Evolutionary conservation across 2,113 vertebrate species (phyloP), one percentile per base, ranked within the genome.

Genomic region (Dicerorhinus sumatrensis): DNA sequence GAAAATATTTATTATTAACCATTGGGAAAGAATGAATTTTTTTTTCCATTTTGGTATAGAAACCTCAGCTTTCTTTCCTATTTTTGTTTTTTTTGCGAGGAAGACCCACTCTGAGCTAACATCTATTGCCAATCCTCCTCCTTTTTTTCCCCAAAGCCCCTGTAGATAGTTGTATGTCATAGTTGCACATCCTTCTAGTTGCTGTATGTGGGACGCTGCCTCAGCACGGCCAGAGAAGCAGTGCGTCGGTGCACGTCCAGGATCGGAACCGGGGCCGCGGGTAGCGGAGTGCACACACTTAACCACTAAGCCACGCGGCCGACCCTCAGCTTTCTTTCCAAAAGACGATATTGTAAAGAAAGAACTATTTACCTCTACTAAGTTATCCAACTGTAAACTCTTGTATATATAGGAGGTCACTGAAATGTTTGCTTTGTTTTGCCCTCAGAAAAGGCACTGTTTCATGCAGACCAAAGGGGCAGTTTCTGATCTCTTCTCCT

Each of bases 1-100:
- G 83, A 77, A 91, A 89, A 82, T 76, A 54, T 63, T 60, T 85
- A 23, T 65, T 87, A 39, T 56, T 77, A 76, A 70, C 17, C 20
- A 5, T 0, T 46, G 84, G 85, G 60, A 81, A 92, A 92, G 67
- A 87, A 87, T 27, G 31, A 48, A 18, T 33, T 56, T 73, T 25
- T 56, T 90, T 86, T 95, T 92, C 76, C 94, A 17, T 76, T 79
- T 97, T 94, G 65, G 31, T 73, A 31, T 14, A 42, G 25, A 81
- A 33, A 80, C 33, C 23, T 87, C 60, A 79, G 21, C 39, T 94
- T 86, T 54, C 46, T 96, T 42, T 42, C 42, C 42, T 42, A 5
- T 42, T 42, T 42, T 42, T 42, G 4, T 42, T 42, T 42, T 42
- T 42, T 42, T 42, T 42, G 42, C 5, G 42, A 42, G 42, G 42